Evolutionary conservation across 2,113 vertebrate species (phyloP).

Genomic region (Gavialis gangeticus): DNA sequence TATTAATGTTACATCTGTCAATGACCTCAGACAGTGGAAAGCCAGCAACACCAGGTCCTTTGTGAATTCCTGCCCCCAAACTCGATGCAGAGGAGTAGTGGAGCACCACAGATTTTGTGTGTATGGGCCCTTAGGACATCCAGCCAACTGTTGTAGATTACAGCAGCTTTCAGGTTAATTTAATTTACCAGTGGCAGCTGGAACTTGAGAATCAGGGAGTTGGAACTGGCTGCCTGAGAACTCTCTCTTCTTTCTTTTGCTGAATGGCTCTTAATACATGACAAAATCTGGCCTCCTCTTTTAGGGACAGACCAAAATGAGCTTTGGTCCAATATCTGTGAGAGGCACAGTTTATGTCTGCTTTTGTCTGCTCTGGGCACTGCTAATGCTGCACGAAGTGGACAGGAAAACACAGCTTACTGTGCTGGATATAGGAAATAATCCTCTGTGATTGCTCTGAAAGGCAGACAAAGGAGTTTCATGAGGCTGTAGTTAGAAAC

Average conservation of each 20-base stretch:
- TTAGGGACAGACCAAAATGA: background rate
- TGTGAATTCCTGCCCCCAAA: background rate
- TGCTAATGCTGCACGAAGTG: background rate
- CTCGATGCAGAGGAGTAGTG: background rate
- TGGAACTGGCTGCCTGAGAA: background rate
- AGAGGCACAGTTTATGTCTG: background rate
- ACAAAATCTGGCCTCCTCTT: background rate
- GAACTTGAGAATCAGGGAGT: background rate
- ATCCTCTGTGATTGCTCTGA: background rate
- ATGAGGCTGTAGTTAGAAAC: background rate
- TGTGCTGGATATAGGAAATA: background rate
- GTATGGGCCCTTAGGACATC: background rate
- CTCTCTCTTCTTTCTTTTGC: background rate
- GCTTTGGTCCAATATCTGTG: background rate
- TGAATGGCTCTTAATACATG: background rate
- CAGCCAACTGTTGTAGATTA: background rate
- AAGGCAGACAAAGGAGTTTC: background rate
- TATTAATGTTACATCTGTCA: too few species aligned
- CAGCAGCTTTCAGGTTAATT: background rate
- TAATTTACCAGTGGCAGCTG: background rate
- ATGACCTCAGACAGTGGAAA: background rate
- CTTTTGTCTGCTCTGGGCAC: background rate
- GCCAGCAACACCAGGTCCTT: background rate
- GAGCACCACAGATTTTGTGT: background rate
- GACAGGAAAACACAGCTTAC: accelerated